Percentiles rank a stretch among this genome's conserved stretches.
Evolutionary conservation across 1,140 invertebrate genomes (phyloP).

Genomic region (Cardiocondyla obscurior): DNA sequence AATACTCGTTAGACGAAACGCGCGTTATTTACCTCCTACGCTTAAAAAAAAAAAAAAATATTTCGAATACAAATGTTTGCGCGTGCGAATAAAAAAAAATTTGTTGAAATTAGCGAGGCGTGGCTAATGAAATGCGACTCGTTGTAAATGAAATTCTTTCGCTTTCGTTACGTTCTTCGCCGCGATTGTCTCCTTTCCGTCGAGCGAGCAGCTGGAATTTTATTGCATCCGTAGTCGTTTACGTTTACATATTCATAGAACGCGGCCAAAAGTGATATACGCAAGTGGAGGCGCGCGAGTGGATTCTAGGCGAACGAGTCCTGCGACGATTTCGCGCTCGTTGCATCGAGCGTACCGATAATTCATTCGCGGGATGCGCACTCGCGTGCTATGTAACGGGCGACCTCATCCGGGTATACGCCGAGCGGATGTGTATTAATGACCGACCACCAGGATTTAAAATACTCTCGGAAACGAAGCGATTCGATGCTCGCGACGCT

Average conservation of each 20-base stretch:
- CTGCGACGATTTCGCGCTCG: slow-evolving; percentile 55
- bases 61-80: neutral
- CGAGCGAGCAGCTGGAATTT: slow-evolving; percentile 6
- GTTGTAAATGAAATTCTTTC: slow-evolving; percentile 2
- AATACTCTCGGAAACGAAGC: slow-evolving; percentile 67
- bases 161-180: neutral
- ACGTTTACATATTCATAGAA: slow-evolving; percentile 60
- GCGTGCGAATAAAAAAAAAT: neutral
- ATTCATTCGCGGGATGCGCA: slow-evolving; percentile 62
- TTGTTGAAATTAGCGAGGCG: neutral
- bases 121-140: neutral
- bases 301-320: slow-evolving; percentile 38
- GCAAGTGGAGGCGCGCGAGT: slow-evolving; percentile 23
- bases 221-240: slow-evolving; percentile 1
- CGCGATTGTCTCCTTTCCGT: neutral
- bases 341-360: slow-evolving; percentile 53
- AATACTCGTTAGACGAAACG: too few species aligned
- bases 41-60: too few species aligned
- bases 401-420: slow-evolving; percentile 16
- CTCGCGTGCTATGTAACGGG: slow-evolving; percentile 9
- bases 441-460: slow-evolving; percentile 68
- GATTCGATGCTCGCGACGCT: slow-evolving; percentile 20
- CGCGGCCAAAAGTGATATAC: slow-evolving; percentile 7
- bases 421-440: slow-evolving; percentile 70
- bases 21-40: too few species aligned